These are phyloP conservation scores for Pseudocheirus occidentalis DNA, from an alignment of 2,797 vertebrate genomes.

Conservation along the genomic window DNA sequence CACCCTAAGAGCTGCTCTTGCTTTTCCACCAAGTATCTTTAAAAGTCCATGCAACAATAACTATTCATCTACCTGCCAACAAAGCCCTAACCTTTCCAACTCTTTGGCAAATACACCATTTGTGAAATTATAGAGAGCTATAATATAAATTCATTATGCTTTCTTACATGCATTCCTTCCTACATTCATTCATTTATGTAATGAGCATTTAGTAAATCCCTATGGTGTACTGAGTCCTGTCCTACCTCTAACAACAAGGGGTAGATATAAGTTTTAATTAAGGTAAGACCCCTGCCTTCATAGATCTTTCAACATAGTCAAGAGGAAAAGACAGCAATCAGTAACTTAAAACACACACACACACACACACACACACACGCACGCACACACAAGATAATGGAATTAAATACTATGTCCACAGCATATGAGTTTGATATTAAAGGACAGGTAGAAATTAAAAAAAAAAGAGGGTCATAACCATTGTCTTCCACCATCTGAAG, in stretches of 20 bases:
- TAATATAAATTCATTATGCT: background rate
- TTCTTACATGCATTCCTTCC: background rate
- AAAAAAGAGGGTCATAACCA: background rate
- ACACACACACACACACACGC: background rate
- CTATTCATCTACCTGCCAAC: background rate
- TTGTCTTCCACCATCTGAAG: background rate
- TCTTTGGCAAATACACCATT: conserved; percentile 49
- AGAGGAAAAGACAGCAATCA: background rate
- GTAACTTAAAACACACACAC: background rate
- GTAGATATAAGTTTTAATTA: background rate
- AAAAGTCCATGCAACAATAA: conserved; percentile 46
- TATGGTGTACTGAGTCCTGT: background rate
- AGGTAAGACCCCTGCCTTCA: background rate
- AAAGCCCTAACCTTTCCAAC: conserved; percentile 45
- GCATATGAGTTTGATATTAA: background rate
- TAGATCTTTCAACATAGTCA: background rate
- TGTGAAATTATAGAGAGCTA: conserved; percentile 28
- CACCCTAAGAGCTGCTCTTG: background rate
- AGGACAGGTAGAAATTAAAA: background rate
- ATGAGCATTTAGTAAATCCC: background rate
- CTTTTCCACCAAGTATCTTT: conserved; percentile 1
- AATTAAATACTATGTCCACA: background rate
- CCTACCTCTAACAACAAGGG: background rate
- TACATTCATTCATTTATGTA: background rate
- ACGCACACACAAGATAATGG: background rate